Evolutionary conservation across 1,140 invertebrate genomes (phyloP), one percentile per base, ranked within the genome.

Genomic region (Pteromalus puparum): DNA sequence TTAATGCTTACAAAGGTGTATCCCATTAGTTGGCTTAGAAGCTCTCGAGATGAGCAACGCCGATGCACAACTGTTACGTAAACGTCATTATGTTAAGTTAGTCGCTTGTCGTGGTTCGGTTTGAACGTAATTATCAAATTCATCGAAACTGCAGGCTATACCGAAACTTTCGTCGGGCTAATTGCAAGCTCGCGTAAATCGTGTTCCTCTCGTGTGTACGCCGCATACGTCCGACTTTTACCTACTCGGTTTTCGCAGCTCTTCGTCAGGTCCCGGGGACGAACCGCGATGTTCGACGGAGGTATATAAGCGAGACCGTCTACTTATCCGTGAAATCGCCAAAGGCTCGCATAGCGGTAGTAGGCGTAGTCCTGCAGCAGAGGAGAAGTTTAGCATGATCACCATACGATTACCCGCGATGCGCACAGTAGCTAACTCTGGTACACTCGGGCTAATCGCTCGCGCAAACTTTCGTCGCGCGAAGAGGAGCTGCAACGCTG

Each of bases 301-400:
- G 53, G 6, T 61, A 6, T 18, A 61, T 61, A 61, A 61, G 18
- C 53, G 53, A n/a, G 53, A 61, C 84, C 81, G 82, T 87, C 78
- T 85, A 85, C n/a, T n/a, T n/a, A n/a, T 70, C 77, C 83, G 42
- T 68, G 65, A 75, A 70, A 42, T 48, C 34, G 15, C 24, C 42
- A 70, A 70, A 70, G 67, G 67, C 53, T 61, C 18, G 53, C 53
- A 7, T 21, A 61, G 53, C 53, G 53, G 18, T 42, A 61, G 34
- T 53, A 61, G 18, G 53, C 18, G 4, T 7, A n/a, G 21, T 61
- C 53, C 18, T 21, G 53, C 18, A 53, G 18, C 15, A 79, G 65
- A 86, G 82, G 70, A 82, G 46, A 34, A 61, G 75, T 85, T 82
- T 83, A 80, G 80, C 81, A 87, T 86, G 85, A 85, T 87, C 86